Conservation (phyloP, 2,797 vertebrate genomes). For the Denticeps clupeoides region DNA sequence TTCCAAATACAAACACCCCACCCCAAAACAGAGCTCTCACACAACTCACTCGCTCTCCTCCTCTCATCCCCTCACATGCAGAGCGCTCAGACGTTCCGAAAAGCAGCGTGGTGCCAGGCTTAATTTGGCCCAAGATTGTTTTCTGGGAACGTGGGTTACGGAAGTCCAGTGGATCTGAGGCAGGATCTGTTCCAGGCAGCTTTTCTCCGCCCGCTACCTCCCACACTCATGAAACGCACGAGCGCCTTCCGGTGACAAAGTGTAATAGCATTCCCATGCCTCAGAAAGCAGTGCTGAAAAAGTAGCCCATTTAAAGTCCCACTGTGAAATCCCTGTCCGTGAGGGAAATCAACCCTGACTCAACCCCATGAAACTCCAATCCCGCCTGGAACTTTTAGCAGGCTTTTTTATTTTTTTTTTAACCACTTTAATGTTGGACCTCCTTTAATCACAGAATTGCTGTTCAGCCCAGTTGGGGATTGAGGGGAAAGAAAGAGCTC, state of each 20-base stretch:
- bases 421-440: not conserved
- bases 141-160: not conserved
- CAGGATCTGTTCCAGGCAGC: not conserved
- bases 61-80: not conserved
- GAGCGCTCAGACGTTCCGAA: not conserved
- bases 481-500: not conserved
- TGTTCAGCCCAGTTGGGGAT: not conserved
- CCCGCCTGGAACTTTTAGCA: slow-evolving; percentile 2
- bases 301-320: not conserved
- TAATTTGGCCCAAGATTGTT: not conserved
- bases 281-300: slow-evolving; percentile 2
- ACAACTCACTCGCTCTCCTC: not conserved
- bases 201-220: not conserved
- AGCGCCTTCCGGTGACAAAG: slow-evolving; percentile 7
- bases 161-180: not conserved
- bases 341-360: slow-evolving; percentile 2
- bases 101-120: not conserved
- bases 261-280: slow-evolving; percentile 5
- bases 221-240: slow-evolving; percentile 4
- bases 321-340: slow-evolving; percentile 2
- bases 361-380: not conserved
- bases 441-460: slow-evolving; percentile 2
- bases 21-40: too few relatives aligned
- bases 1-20: too few relatives aligned
- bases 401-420: too few relatives aligned